phyloP scores from a whole-genome alignment of 1,140 invertebrate genomes.

The Coboldia fuscipes region DNA sequence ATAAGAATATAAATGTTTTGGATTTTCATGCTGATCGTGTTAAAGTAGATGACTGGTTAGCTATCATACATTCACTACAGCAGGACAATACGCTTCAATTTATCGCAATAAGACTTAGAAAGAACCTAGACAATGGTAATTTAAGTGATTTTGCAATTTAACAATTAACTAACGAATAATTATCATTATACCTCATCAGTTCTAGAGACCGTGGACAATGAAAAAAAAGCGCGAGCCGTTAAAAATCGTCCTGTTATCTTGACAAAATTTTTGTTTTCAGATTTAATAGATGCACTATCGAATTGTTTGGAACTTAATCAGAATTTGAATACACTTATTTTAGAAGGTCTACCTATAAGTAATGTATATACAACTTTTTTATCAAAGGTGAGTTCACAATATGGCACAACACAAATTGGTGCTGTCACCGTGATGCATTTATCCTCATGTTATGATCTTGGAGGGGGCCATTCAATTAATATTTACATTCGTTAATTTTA shows the following conservation, averaged over 20 bases:
- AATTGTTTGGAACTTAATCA: conserved; percentile 27
- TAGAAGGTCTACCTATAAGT: conserved; percentile 35
- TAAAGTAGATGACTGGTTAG: conserved; percentile 35
- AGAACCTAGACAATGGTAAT: conserved; percentile 13
- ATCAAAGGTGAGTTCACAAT: conserved; percentile 11
- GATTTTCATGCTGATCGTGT: conserved; percentile 36
- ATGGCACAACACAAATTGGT: conserved; percentile 5
- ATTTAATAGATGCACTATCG: conserved; percentile 25
- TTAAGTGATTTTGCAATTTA: neutral
- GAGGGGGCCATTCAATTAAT: too few relatives aligned
- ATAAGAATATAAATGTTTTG: conserved; percentile 21
- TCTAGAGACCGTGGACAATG: conserved; percentile 29
- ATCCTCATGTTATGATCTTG: too few relatives aligned
- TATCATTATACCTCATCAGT: conserved; percentile 9
- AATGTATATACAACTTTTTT: conserved; percentile 28
- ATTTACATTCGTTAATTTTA: too few relatives aligned
- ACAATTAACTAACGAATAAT: neutral
- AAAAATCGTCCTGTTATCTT: conserved; percentile 24
- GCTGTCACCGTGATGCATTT: too few relatives aligned
- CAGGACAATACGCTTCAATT: conserved; percentile 30
- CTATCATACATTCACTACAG: conserved; percentile 31
- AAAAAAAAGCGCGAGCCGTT: conserved; percentile 24
- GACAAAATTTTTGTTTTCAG: conserved; percentile 25
- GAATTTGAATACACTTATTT: conserved; percentile 27
- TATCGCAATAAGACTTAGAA: conserved; percentile 22